Conservation (phyloP, 2,113 vertebrate genomes). For the Sciurus niger region DNA sequence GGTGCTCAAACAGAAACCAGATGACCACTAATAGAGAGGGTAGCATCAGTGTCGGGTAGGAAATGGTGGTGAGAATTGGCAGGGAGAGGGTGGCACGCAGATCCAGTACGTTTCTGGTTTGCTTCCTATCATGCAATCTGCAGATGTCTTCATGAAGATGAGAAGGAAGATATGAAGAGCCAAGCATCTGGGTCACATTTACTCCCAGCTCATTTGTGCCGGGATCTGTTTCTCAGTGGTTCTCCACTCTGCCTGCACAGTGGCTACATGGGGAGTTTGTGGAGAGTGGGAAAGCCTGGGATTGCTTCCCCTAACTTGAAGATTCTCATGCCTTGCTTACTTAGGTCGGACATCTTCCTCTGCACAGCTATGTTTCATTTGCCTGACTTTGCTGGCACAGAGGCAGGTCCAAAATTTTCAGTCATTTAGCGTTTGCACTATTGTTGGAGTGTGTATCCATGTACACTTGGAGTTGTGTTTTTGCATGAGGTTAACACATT, state of each 20-base stretch:
- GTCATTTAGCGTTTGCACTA: not conserved
- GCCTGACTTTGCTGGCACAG: not conserved
- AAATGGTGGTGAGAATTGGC: not conserved
- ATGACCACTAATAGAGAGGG: not conserved
- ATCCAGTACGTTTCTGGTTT: not conserved
- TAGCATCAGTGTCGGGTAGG: not conserved
- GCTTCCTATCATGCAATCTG: not conserved
- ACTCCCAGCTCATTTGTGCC: not conserved
- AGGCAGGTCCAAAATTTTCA: not conserved
- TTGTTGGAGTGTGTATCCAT: accelerated
- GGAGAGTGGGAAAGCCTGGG: not conserved
- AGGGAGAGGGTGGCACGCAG: not conserved
- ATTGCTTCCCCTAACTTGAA: not conserved
- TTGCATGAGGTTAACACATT: not conserved
- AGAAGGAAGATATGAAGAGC: not conserved
- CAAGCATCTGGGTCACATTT: not conserved
- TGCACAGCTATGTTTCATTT: not conserved
- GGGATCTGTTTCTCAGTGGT: not conserved
- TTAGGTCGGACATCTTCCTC: not conserved
- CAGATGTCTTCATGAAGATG: not conserved
- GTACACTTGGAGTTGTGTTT: not conserved
- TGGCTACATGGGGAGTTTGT: not conserved
- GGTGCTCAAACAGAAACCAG: not conserved
- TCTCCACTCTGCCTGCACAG: not conserved
- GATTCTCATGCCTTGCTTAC: not conserved